phyloP scores from a whole-genome alignment of 2,888 invertebrate species.

The Mechanitis messenoides region DNA sequence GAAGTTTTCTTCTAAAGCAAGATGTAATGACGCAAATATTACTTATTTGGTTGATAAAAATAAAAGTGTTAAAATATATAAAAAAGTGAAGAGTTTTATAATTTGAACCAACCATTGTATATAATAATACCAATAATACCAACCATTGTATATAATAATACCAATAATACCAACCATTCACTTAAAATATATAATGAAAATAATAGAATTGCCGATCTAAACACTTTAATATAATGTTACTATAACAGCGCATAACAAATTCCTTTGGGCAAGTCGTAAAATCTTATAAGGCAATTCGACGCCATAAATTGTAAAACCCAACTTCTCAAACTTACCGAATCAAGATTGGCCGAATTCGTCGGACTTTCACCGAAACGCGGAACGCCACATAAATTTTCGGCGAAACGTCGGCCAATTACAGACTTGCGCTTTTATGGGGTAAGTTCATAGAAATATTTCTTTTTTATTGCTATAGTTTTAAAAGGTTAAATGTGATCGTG shows the following conservation, averaged over 20 bases:
- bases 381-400: constrained; percentile 35
- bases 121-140: too few relatives aligned
- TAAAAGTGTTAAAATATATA: too few relatives aligned
- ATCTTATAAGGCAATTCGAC: constrained; percentile 19
- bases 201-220: background rate
- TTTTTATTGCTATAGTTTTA: constrained; percentile 39
- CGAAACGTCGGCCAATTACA: constrained; percentile 35
- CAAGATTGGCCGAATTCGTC: constrained; percentile 31
- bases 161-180: too few relatives aligned
- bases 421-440: constrained; percentile 35
- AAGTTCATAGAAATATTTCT: constrained; percentile 39
- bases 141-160: too few relatives aligned
- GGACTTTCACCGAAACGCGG: constrained; percentile 38
- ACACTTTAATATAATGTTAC: background rate
- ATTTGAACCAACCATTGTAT: too few relatives aligned
- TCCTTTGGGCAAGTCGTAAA: constrained; percentile 2
- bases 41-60: too few relatives aligned
- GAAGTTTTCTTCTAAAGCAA: too few relatives aligned
- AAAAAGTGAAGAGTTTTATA: too few relatives aligned
- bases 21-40: too few relatives aligned
- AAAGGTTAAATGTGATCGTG: constrained; percentile 48
- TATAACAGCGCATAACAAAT: constrained; percentile 1
- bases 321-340: constrained; percentile 30
- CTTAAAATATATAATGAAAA: background rate
- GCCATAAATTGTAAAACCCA: constrained; percentile 29